phyloP scores from a whole-genome alignment of 2,113 vertebrate species.

The Chamaetylas fuelleborni region DNA sequence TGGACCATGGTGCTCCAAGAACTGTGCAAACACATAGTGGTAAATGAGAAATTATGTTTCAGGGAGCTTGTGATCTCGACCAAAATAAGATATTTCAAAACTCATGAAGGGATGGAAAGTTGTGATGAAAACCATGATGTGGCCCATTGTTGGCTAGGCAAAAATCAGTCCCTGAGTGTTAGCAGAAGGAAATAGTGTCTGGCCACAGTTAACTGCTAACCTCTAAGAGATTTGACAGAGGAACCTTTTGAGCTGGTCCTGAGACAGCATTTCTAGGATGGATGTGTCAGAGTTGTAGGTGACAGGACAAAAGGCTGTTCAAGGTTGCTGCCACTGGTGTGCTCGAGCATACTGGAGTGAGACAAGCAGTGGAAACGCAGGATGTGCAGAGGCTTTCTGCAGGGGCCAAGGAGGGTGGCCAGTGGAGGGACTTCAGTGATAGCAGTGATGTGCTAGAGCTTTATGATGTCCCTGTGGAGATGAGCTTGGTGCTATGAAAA shows the following conservation, averaged over 20 bases:
- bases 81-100: not conserved
- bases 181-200: not conserved
- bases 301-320: not conserved
- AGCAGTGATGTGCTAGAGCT: not conserved
- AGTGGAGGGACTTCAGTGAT: not conserved
- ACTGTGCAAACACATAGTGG: not conserved
- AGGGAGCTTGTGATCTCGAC: not conserved
- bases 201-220: not conserved
- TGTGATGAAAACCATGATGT: not conserved
- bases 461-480: not conserved
- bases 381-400: not conserved
- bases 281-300: not conserved
- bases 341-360: not conserved
- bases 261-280: not conserved
- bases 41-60: not conserved
- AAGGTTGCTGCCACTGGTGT: not conserved
- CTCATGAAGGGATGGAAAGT: not conserved
- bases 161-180: not conserved
- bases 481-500: not conserved
- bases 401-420: not conserved
- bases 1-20: not conserved
- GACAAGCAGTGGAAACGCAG: accelerated
- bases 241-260: not conserved
- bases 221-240: not conserved
- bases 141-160: not conserved